These are phyloP conservation scores for Brachynemurus nebulosus DNA, from an alignment of 2,888 invertebrate genomes.

Conservation along the genomic window DNA sequence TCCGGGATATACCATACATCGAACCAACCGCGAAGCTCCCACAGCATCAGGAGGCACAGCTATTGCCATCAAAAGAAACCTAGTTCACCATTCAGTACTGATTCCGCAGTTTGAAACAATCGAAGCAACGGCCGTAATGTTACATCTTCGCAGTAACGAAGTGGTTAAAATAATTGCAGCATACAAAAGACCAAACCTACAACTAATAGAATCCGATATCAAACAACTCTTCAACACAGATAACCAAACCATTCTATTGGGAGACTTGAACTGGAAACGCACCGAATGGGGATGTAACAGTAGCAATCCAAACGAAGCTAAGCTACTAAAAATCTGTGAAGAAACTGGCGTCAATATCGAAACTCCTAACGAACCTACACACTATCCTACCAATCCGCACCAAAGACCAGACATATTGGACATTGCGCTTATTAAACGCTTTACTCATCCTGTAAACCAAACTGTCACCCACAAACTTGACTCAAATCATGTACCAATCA, in stretches of 20 bases:
- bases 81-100: no score
- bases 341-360: not conserved
- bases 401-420: not conserved
- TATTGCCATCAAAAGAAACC: no score
- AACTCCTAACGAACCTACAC: not conserved
- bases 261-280: not conserved
- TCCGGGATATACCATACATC: no score
- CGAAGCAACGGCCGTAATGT: no score
- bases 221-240: not conserved
- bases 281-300: not conserved
- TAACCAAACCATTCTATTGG: not conserved
- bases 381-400: not conserved
- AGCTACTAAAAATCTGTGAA: not conserved
- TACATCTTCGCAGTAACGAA: no score
- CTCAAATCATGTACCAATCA: constrained; percentile 1
- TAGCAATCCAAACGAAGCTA: not conserved
- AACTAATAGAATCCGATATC: not conserved
- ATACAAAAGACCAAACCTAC: no score
- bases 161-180: not conserved
- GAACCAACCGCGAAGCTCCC: no score
- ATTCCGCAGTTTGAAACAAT: no score
- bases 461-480: not conserved
- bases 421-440: not conserved
- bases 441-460: not conserved
- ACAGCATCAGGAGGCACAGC: no score